Evolutionary conservation across 2,888 invertebrate genomes (phyloP).

Genomic region (Drosophila sordidula): DNA sequence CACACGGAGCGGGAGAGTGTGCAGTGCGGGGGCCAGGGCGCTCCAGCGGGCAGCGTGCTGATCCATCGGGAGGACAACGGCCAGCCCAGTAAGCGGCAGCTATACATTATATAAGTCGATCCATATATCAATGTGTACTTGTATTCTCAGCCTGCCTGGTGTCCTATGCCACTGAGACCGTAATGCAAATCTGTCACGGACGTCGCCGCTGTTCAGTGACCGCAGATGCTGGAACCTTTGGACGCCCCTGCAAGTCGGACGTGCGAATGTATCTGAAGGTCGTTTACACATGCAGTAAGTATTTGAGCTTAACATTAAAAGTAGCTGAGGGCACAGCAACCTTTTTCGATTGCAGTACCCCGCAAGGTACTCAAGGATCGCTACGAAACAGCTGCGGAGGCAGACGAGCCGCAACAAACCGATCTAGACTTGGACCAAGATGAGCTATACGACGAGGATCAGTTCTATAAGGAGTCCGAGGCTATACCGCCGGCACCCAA

Average conservation of each 20-base stretch:
- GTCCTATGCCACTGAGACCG: slow-evolving; percentile 95
- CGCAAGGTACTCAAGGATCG: slow-evolving; percentile 93
- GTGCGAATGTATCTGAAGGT: slow-evolving; percentile 94
- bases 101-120: not conserved
- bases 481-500: slow-evolving; percentile 87
- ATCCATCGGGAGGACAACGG: slow-evolving; percentile 67
- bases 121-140: not conserved
- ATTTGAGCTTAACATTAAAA: not conserved
- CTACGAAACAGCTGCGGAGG: slow-evolving; percentile 91
- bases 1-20: slow-evolving; percentile 94
- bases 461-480: slow-evolving; percentile 87
- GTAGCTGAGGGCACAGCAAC: not conserved
- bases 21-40: slow-evolving; percentile 88
- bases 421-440: slow-evolving; percentile 86
- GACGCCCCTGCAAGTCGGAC: slow-evolving; percentile 91
- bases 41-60: slow-evolving; percentile 85
- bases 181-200: slow-evolving; percentile 94
- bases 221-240: slow-evolving; percentile 93
- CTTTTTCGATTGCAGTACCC: slow-evolving; percentile 88
- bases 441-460: slow-evolving; percentile 86
- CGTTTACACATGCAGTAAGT: slow-evolving; percentile 94
- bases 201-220: slow-evolving; percentile 91
- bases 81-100: slow-evolving; percentile 76
- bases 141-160: slow-evolving; percentile 90
- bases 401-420: slow-evolving; percentile 89